Base-by-base conservation (phyloP, 2,888 invertebrate species). In the Gari tellinella region DNA sequence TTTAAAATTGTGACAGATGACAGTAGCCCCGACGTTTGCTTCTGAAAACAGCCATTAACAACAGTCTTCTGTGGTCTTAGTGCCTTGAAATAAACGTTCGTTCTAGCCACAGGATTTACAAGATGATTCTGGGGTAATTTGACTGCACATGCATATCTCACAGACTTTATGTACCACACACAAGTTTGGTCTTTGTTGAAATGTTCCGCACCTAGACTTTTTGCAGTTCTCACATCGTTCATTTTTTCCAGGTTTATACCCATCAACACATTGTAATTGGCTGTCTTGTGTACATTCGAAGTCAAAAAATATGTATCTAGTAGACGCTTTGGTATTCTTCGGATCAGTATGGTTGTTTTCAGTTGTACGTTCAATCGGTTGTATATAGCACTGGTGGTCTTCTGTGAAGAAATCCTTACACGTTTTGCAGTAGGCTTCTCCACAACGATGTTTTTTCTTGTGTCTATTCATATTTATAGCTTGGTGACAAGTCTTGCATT, bases 41-140 rank as follows among this genome's bases (percentile, higher is more conserved):
- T 66, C 77, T 1, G 80, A 77, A 19, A 41, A 72, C 77, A 5
- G 41, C 48, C 15, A 63, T 63, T 4, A 70, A 72, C 69, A 81
- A 74, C 17, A 62, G 15, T 25, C 48, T 12, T 64, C 31, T 21
- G 45, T 37, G 8, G 75, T 75, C 46, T 79, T 56, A 14, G 61
- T 38, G 15, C 66, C 58, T 23, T 75, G 43, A 7, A 72, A 41
- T 68, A 75, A 51, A 15, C 19, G 25, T 46, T 70, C 70, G 37
- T 72, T 77, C 43, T 75, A 31, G n/a, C 7, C 15, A 43, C 15
- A 43, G 15, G 5, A 14, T 19, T 19, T 43, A 19, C 43, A 43
- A 8, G 19, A 15, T 43, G 43, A 43, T 19, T 43, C 43, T 43
- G 43, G 14, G 4, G n/a, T 43, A 43, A 43, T 14, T 17, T 4